Conservation (phyloP, 1,140 invertebrate genomes). For the Sipha flava region DNA sequence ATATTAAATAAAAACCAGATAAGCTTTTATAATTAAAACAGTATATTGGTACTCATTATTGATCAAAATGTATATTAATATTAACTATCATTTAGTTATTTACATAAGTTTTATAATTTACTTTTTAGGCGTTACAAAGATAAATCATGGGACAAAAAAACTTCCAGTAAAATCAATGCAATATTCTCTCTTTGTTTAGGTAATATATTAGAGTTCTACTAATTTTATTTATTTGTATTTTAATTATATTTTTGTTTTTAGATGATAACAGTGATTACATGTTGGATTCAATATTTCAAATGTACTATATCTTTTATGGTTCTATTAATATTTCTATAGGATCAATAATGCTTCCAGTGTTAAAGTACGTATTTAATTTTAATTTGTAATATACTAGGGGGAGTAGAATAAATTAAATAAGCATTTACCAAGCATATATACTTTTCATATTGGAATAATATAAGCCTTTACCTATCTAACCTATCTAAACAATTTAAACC, state of each 20-base stretch:
- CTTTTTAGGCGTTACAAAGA: neutral
- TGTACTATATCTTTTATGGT: conserved; percentile 20
- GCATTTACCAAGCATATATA: too few relatives aligned
- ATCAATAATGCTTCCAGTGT: conserved; percentile 8
- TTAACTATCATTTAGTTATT: too few relatives aligned
- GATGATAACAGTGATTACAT: conserved; percentile 15
- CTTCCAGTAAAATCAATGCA: conserved; percentile 18
- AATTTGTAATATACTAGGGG: too few relatives aligned
- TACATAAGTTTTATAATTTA: neutral
- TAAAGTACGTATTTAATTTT: neutral
- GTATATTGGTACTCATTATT: too few relatives aligned
- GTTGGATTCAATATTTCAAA: conserved; percentile 25
- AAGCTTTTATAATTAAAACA: too few relatives aligned
- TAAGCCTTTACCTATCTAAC: too few relatives aligned
- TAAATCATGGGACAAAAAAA: neutral
- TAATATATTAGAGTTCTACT: neutral
- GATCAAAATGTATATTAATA: too few relatives aligned
- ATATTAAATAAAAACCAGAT: too few relatives aligned
- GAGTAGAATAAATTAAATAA: too few relatives aligned
- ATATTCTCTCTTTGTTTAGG: neutral
- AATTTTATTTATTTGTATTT: neutral
- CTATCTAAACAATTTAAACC: too few relatives aligned
- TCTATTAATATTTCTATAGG: neutral
- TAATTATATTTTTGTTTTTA: conserved; percentile 3
- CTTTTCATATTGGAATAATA: too few relatives aligned